These are phyloP conservation scores for Ellobius talpinus DNA, from an alignment of 2,113 vertebrate genomes.

Conservation along the genomic window DNA sequence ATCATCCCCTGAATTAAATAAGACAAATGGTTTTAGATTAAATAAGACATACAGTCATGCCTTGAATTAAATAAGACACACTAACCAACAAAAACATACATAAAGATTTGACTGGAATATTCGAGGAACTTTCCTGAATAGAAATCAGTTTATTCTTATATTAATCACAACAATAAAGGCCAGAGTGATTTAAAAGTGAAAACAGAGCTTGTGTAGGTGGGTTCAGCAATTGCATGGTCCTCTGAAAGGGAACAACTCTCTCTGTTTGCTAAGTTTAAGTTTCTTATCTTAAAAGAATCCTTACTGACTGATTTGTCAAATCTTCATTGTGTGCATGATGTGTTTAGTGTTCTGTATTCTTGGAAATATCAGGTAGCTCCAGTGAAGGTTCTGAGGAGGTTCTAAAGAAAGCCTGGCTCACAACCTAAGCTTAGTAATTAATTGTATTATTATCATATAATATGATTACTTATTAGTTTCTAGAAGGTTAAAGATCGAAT, in stretches of 20 bases:
- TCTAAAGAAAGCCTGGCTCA: not conserved
- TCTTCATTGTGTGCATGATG: not conserved
- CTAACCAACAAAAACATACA: constrained; percentile 6
- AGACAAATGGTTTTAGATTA: not conserved
- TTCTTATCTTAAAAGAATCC: not conserved
- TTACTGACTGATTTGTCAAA: constrained; percentile 40
- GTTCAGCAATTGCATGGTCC: not conserved
- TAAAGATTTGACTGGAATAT: constrained; percentile 48
- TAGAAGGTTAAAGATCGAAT: not conserved
- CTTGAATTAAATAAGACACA: constrained; percentile 26
- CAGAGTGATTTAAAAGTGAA: constrained; percentile 1
- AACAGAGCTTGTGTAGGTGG: not conserved
- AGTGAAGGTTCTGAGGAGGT: not conserved
- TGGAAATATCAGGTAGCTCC: not conserved
- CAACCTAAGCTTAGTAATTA: not conserved
- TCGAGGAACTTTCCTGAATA: not conserved
- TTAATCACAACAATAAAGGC: constrained; percentile 11
- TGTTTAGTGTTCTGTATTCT: not conserved
- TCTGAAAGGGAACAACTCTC: not conserved
- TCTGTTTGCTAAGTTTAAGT: not conserved
- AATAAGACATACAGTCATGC: not conserved
- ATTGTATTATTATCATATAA: not conserved
- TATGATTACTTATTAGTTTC: not conserved
- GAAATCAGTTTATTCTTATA: not conserved
- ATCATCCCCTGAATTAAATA: constrained; percentile 16